A percentile compares a stretch with the other conserved stretches of the same genome.
Evolutionary conservation across 2,113 vertebrate genomes (phyloP).

Genomic region (Epinephelus cyanopodus): DNA sequence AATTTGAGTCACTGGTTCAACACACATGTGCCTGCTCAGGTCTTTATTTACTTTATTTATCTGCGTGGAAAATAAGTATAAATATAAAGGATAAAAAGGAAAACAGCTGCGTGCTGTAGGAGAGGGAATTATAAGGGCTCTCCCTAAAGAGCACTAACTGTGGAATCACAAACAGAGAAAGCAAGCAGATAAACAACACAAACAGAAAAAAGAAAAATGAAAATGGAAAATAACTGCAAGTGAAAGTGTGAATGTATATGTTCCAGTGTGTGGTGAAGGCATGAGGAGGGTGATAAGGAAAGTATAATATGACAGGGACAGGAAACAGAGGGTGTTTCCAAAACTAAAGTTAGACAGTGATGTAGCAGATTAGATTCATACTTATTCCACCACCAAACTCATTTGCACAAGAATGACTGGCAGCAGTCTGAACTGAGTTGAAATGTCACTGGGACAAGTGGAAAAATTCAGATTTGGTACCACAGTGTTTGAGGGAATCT

Average conservation of each 20-base stretch:
- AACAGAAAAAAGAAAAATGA: not conserved
- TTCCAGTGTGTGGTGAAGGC: not conserved
- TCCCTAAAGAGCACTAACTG: not conserved
- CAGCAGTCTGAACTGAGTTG: not conserved
- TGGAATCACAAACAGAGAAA: not conserved
- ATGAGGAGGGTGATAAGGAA: not conserved
- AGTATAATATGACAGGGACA: not conserved
- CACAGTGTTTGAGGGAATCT: not conserved
- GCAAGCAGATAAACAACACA: not conserved
- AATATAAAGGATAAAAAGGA: not conserved
- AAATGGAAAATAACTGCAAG: not conserved
- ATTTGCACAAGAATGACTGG: not conserved
- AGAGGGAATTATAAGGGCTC: not conserved
- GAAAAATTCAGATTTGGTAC: not conserved
- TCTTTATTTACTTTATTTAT: slow-evolving; percentile 50
- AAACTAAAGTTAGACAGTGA: not conserved
- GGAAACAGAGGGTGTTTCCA: slow-evolving; percentile 19
- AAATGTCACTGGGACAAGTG: not conserved
- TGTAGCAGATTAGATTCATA: not conserved
- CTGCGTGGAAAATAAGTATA: not conserved
- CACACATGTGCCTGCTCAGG: slow-evolving; percentile 4
- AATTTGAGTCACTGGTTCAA: slow-evolving; percentile 63
- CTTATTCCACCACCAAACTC: not conserved
- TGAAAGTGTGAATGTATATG: not conserved
- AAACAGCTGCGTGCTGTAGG: not conserved